Base-by-base conservation (phyloP, 2,113 vertebrate species). In the Bostrychus sinensis region DNA sequence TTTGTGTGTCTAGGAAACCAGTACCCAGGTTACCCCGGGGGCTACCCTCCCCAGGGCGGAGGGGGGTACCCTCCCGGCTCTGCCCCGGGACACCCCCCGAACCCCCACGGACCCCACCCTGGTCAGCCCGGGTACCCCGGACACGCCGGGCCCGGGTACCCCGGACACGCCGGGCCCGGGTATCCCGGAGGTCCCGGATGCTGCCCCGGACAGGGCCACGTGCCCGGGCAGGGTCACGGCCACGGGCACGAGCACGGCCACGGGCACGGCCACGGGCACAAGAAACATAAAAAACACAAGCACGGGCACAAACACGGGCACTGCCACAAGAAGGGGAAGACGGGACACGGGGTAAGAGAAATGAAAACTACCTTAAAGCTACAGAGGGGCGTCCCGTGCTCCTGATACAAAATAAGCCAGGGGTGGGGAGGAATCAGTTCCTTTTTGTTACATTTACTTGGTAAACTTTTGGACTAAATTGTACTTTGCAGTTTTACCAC, bases 301-400 rank as follows among this genome's bases (percentile, higher is more conserved):
- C 25, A 51, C 48, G 48, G 25, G 7, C 48, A 51, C 48, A 30
- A 51, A n/a, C 48, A 51, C 16, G 48, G 5, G 5, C 2, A 28
- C 1, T 51, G 48, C 48, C 48, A 51, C 48, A 51, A 51, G 48
- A 51, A 51, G n/a, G 48, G 48, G 16, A 28, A 51, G 48, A 28
- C 13, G 1, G 48, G 48, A 1, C 48, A 51, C 16, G 23, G 48
- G 48, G 48, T 51, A 7, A 51, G 48, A 39, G 3, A n/a, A n/a
- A n/a, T n/a, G n/a, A n/a, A n/a, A n/a, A n/a, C n/a, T n/a, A n/a
- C n/a, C n/a, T n/a, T n/a, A n/a, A n/a, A n/a, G n/a, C n/a, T n/a
- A n/a, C n/a, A n/a, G n/a, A n/a, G n/a, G n/a, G n/a, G n/a, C n/a
- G n/a, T n/a, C n/a, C n/a, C n/a, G n/a, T n/a, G n/a, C n/a, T n/a